phyloP scores from a whole-genome alignment of 2,113 vertebrate species.

The Pontoporia blainvillei region DNA sequence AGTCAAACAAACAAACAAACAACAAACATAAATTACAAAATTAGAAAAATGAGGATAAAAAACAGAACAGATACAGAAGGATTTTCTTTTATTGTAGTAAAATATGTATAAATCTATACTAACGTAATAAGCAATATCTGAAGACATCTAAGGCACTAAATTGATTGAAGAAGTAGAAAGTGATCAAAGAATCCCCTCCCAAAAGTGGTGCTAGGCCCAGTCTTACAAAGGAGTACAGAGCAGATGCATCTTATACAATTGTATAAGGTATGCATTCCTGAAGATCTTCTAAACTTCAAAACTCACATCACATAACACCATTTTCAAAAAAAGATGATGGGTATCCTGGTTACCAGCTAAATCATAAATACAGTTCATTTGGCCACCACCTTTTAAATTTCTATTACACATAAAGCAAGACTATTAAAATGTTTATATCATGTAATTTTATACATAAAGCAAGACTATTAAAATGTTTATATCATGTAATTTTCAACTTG shows the following conservation, averaged over 20 bases:
- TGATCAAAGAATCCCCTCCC: neutral
- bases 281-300: neutral
- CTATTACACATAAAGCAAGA: constrained; percentile 13
- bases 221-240: neutral
- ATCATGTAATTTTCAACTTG: neutral
- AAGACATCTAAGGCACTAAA: neutral
- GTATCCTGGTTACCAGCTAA: neutral
- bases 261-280: neutral
- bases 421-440: neutral
- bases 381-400: neutral
- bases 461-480: neutral
- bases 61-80: neutral
- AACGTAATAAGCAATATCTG: neutral
- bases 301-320: neutral
- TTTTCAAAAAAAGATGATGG: constrained; percentile 10
- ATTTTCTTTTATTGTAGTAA: neutral
- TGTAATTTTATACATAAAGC: neutral
- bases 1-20: neutral
- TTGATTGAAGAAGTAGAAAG: neutral
- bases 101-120: neutral
- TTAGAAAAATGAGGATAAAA: neutral
- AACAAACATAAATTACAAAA: neutral
- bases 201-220: neutral
- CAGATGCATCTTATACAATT: neutral
- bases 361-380: neutral